Evolutionary conservation across 2,888 invertebrate species (phyloP).

Genomic region (Amphimallon solstitiale): DNA sequence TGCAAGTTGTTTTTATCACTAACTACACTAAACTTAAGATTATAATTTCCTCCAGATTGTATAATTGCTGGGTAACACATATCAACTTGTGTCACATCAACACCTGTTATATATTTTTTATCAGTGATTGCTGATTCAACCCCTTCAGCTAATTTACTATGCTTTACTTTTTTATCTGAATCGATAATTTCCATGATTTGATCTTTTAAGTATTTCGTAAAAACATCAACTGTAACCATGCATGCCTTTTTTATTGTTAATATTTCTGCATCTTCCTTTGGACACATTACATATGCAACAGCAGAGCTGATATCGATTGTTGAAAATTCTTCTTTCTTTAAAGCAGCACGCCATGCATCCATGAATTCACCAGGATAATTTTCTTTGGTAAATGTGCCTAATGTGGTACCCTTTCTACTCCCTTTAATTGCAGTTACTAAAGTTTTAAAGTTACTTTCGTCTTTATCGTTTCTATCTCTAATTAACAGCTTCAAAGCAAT

Average conservation of each 20-base stretch:
- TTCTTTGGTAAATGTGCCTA: conserved; percentile 94
- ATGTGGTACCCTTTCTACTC: conserved; percentile 86
- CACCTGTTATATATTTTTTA: conserved; percentile 93
- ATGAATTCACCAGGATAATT: conserved; percentile 93
- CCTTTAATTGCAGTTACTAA: conserved; percentile 81
- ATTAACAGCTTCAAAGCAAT: conserved; percentile 85
- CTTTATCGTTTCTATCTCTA: conserved; percentile 92
- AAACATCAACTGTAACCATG: conserved; percentile 92
- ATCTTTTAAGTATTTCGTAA: conserved; percentile 95
- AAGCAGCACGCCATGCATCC: conserved; percentile 85
- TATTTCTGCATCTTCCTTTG: conserved; percentile 94
- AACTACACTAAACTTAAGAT: conserved; percentile 94
- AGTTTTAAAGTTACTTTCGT: conserved; percentile 87
- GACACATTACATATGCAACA: conserved; percentile 88
- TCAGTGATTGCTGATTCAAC: conserved; percentile 94
- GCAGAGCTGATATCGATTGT: conserved; percentile 87
- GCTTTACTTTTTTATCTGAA: conserved; percentile 97
- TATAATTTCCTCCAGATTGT: conserved; percentile 98
- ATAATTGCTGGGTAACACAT: conserved; percentile 99
- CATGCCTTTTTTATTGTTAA: conserved; percentile 92
- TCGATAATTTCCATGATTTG: conserved; percentile 99
- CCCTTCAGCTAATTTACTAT: conserved; percentile 93
- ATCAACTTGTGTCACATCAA: conserved; percentile 90
- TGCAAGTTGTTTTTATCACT: conserved; percentile 95
- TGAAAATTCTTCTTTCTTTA: conserved; percentile 84